Evolutionary conservation across 2,797 vertebrate genomes (phyloP).

Genomic region (Schizopygopsis malacanthus): DNA sequence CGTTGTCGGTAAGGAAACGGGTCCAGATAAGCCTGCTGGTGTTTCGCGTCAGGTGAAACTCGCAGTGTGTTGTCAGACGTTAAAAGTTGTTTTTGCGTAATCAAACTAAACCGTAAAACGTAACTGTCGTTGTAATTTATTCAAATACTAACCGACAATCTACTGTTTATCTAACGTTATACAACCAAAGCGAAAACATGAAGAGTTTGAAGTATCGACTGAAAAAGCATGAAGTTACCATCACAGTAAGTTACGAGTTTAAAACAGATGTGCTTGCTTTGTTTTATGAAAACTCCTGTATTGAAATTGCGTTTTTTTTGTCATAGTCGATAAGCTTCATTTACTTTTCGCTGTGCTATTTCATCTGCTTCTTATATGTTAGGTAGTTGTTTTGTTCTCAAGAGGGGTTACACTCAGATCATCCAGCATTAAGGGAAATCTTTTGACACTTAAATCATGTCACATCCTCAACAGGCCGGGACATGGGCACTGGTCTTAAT

Average conservation of each 20-base stretch:
- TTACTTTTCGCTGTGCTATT: background rate
- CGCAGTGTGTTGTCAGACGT: conserved; percentile 54
- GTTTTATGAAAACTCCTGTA: background rate
- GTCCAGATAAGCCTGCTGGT: conserved; percentile 61
- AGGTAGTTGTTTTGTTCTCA: background rate
- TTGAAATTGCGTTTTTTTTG: background rate
- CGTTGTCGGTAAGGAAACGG: conserved; percentile 57
- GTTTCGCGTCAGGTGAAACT: conserved; percentile 82
- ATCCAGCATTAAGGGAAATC: background rate
- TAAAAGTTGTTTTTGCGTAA: conserved; percentile 56
- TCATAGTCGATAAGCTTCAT: background rate
- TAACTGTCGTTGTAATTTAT: background rate
- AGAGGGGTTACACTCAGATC: background rate
- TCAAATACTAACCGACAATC: background rate
- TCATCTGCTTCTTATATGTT: background rate
- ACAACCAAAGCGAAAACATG: conserved; percentile 68
- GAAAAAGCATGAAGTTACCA: conserved; percentile 87
- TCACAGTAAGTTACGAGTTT: conserved; percentile 79
- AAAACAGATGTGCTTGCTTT: conserved; percentile 28
- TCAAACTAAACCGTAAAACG: conserved; percentile 6
- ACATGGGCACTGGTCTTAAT: background rate
- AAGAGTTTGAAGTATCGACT: conserved; percentile 87
- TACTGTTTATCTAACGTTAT: conserved; percentile 15
- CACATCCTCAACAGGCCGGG: background rate
- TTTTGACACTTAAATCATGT: conserved; percentile 18